Conservation (phyloP, 2,888 invertebrate genomes). For the Lobophora halterata region DNA sequence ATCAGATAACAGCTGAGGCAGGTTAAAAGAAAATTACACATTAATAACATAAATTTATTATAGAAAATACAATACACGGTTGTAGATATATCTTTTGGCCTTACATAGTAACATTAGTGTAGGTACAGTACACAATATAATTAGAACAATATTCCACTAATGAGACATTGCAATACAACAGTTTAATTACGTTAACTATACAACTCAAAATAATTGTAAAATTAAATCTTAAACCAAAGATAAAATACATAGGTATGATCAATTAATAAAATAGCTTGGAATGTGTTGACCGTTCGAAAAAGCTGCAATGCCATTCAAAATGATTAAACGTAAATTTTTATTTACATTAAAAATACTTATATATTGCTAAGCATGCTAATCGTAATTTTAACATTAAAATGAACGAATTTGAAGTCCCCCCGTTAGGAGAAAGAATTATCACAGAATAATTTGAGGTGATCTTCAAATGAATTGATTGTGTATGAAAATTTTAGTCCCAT, state of each 20-base stretch:
- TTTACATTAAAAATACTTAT: constrained; percentile 27
- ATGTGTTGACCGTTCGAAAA: constrained; percentile 57
- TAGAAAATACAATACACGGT: constrained; percentile 76
- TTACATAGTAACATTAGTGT: constrained; percentile 73
- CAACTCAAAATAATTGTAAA: constrained; percentile 49
- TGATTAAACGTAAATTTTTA: constrained; percentile 23
- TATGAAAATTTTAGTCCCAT: constrained; percentile 39
- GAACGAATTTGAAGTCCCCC: constrained; percentile 72
- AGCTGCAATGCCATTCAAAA: constrained; percentile 68
- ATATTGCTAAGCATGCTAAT: constrained; percentile 26
- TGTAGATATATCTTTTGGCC: constrained; percentile 79
- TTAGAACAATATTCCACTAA: constrained; percentile 66
- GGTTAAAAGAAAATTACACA: constrained; percentile 31
- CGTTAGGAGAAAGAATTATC: constrained; percentile 76
- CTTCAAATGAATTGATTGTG: constrained; percentile 56
- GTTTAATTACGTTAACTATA: constrained; percentile 59
- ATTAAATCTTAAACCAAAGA: constrained; percentile 35
- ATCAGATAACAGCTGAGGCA: neutral
- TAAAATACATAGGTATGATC: constrained; percentile 59
- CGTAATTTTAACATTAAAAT: constrained; percentile 39
- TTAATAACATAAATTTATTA: constrained; percentile 75
- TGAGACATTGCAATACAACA: constrained; percentile 73
- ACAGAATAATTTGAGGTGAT: constrained; percentile 75
- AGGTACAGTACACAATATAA: no score
- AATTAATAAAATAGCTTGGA: constrained; percentile 46